phyloP scores from a whole-genome alignment of 2,113 vertebrate genomes.

The Boulengeromyrus knoepffleri region DNA sequence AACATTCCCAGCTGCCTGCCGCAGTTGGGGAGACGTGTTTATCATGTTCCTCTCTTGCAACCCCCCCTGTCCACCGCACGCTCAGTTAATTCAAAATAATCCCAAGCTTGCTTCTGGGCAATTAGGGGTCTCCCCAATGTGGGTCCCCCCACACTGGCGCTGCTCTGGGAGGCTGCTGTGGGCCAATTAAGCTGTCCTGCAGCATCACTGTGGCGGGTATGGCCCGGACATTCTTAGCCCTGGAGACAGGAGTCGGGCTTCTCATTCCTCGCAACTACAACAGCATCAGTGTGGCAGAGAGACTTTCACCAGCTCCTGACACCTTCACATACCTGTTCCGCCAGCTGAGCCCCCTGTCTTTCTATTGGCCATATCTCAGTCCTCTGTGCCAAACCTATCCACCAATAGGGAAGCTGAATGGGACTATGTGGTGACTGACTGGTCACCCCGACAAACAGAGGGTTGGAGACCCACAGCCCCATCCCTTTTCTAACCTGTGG shows the following conservation, averaged over 20 bases:
- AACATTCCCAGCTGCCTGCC: neutral
- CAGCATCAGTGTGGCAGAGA: neutral
- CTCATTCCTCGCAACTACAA: neutral
- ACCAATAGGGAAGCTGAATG: neutral
- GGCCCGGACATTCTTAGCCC: neutral
- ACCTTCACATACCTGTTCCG: neutral
- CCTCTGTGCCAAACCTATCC: neutral
- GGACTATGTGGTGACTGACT: neutral
- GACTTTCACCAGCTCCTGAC: neutral
- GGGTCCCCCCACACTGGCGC: neutral
- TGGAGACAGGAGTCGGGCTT: neutral
- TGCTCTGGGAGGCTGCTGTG: conserved; percentile 19
- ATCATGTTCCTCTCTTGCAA: conserved; percentile 3
- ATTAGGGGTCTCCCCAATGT: conserved; percentile 43
- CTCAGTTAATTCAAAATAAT: conserved; percentile 72
- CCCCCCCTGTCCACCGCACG: conserved; percentile 34
- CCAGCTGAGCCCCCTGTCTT: neutral
- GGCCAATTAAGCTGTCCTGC: conserved; percentile 41
- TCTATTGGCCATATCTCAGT: neutral
- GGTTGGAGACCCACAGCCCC: neutral
- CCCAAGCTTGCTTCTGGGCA: conserved; percentile 54
- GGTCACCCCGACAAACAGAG: neutral
- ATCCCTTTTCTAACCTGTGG: conserved; percentile 11
- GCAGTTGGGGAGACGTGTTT: neutral
- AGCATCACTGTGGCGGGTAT: neutral